Evolutionary conservation across 2,113 vertebrate species (phyloP), one percentile per base, ranked within the genome.

Genomic region (Poeciliopsis prolifica): DNA sequence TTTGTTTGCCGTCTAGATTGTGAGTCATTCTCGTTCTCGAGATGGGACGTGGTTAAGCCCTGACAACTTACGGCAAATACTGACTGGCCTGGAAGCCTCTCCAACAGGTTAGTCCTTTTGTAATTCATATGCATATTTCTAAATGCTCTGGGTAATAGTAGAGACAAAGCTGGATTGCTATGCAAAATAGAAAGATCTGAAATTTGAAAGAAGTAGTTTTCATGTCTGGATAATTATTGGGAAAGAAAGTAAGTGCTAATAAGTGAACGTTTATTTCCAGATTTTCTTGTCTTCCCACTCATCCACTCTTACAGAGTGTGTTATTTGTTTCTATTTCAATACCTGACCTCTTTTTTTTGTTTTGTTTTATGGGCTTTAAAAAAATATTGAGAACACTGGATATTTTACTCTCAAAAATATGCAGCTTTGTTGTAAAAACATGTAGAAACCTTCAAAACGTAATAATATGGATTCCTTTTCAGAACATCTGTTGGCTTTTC

Each of bases 11-110:
- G 63, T 78, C 63, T 89, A 99, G 97, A 97, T 99, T 83, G 90
- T 97, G 92, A 97, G 96, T 80, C 96, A 98, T 79, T 97, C 95
- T 22, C 96, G 95, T 44, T 95, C 97, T 76, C 95, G 93, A 70
- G 97, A 96, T 0, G 96, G 97, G 82, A 95, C 96, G 73, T 98
- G 97, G 97, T 95, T 99, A 93, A 97, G 96, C 28, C 96, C 96
- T 0, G 95, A 97, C 75, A 96, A 89, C 74, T 92, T 99, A 80
- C 94, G 95, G 69, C 96, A 97, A 89, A 97, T 97, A 93, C 97
- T 98, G 76, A 78, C 94, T 3, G 94, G 95, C 0, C 95, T 98
- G 81, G 96, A 96, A 89, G 94, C 93, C 5, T 94, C 95, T 85
- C 95, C 96, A 2, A 94, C 97, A 86, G 96, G 97, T 77, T 58